phyloP scores from a whole-genome alignment of 1,140 invertebrate genomes.

The Dryas iulia region DNA sequence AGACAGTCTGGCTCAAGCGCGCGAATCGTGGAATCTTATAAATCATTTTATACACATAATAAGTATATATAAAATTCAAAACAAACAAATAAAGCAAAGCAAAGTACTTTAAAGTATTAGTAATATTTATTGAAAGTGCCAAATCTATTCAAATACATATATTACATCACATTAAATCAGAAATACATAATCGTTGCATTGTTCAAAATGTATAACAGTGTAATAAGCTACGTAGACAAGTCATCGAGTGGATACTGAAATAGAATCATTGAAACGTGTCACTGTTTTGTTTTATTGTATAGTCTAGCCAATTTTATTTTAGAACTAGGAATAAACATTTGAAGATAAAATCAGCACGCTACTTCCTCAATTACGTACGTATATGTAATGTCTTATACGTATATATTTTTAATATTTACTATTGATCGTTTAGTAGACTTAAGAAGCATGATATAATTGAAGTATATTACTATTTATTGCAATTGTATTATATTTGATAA shows the following conservation, averaged over 20 bases:
- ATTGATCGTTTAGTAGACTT: background rate
- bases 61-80: too few species aligned
- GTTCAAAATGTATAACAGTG: background rate
- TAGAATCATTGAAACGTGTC: slow-evolving; percentile 13
- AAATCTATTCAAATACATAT: background rate
- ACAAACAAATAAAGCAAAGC: too few species aligned
- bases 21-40: too few species aligned
- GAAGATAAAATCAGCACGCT: background rate
- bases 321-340: background rate
- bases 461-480: too few species aligned
- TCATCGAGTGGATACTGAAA: slow-evolving; percentile 5
- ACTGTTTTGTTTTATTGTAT: background rate
- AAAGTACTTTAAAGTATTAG: background rate
- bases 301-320: slow-evolving; percentile 19
- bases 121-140: background rate
- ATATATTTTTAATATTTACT: background rate
- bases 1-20: too few species aligned
- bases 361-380: background rate
- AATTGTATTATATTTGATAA: too few species aligned
- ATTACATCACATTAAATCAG: background rate
- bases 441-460: too few species aligned
- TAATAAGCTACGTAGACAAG: background rate
- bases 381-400: background rate
- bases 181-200: background rate
- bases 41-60: too few species aligned